A percentile compares a stretch with the other conserved stretches of the same genome.
These are phyloP conservation scores for Hartigia nigra DNA, from an alignment of 2,888 invertebrate species.

Conservation along the genomic window DNA sequence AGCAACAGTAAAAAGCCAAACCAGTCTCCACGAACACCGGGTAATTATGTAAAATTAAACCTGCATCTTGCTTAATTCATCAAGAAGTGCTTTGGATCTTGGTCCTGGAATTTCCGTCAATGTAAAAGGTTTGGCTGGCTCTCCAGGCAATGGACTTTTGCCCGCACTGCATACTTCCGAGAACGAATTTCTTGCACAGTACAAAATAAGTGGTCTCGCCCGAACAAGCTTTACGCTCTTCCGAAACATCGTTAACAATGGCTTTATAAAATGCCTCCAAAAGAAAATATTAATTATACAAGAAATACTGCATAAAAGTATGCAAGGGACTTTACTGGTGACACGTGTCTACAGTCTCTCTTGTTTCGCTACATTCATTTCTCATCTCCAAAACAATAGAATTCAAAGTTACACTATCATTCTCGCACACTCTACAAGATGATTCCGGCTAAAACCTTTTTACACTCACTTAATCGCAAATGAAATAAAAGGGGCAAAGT, in stretches of 20 bases:
- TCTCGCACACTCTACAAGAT: background rate
- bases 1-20: background rate
- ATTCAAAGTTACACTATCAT: background rate
- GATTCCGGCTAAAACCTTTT: background rate
- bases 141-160: conserved; percentile 27
- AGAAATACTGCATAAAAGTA: background rate
- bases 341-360: background rate
- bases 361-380: background rate
- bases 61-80: conserved; percentile 58
- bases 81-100: conserved; percentile 47
- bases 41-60: conserved; percentile 28
- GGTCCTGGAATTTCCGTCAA: conserved; percentile 59
- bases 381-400: background rate
- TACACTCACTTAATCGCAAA: background rate
- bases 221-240: background rate
- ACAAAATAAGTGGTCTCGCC: background rate
- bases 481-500: conserved; percentile 36
- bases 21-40: background rate
- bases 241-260: background rate
- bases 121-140: conserved; percentile 53
- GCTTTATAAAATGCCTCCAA: background rate
- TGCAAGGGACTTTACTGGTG: background rate
- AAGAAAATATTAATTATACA: background rate
- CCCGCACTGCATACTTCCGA: conserved; percentile 24
- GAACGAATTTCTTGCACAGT: conserved; percentile 33